Evolutionary conservation across 92 coral and sea anemone genomes (phyloP), one percentile per base, ranked within the genome.

Genomic region (Porites divaricata): DNA sequence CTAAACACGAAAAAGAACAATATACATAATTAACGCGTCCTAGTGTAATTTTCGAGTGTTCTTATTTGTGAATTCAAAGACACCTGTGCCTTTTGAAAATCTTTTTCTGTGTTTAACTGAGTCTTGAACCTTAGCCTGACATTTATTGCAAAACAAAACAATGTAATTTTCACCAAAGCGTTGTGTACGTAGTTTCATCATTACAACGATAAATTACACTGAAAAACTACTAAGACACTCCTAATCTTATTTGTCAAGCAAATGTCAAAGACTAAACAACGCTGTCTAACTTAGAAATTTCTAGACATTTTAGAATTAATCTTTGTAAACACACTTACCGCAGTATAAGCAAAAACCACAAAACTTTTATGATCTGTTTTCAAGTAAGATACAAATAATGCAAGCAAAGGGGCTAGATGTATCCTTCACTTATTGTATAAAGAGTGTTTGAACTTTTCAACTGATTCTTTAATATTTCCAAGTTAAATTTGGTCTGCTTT

Each of bases 41-140:
- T 28, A 56, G 41, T 28, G 56, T 56, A 62, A 80, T 80, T 80
- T 80, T 69, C 45, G 75, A 80, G 68, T 80, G 76, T 15, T 58
- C 76, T 54, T 80, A 41, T 61, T 72, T 59, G 76, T 35, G n/a
- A 70, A 80, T 54, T 68, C 52, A 54, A 23, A 49, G 8, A 14
- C 85, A 80, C 85, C 85, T 35, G 85, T 56, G 41, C 8, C 41
- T 9, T 67, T 35, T 25, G 0, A 28, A 68, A 10, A 13, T 19
- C 50, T 21, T 20, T 73, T 73, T 23, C 13, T 21, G 11, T 41
- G n/a, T 6, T n/a, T 25, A 9, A 51, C n/a, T 19, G 20, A 61
- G 65, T 8, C 17, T 61, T 7, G 65, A 8, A 25, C 7, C 45
- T 4, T 35, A 0, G 45, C 45, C 45, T 35, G 45, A 35, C 17